A percentile compares a stretch with the other conserved stretches of the same genome.
Conservation (phyloP, 2,113 vertebrate genomes). For the Symphodus melops region DNA sequence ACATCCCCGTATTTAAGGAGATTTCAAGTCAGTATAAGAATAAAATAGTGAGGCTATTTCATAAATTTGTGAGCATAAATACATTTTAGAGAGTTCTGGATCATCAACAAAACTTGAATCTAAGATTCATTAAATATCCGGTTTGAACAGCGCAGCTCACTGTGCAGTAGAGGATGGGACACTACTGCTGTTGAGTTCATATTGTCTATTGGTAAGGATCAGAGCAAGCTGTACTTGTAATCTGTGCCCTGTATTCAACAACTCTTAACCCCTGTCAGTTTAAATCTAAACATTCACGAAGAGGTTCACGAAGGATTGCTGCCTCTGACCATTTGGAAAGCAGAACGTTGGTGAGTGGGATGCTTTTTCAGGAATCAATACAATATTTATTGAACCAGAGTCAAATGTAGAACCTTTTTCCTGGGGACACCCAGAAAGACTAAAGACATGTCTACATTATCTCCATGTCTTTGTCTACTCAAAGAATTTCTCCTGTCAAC, state of each 20-base stretch:
- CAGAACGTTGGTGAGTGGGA: background rate
- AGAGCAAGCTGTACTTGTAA: background rate
- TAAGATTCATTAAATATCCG: conserved; percentile 24
- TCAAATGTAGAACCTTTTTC: conserved; percentile 1
- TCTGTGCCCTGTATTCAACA: background rate
- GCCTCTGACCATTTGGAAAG: conserved; percentile 4
- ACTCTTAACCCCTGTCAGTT: background rate
- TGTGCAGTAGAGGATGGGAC: conserved; percentile 19
- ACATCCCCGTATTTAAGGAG: background rate
- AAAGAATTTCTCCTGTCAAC: conserved; percentile 62
- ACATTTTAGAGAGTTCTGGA: conserved; percentile 17
- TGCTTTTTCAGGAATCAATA: conserved; percentile 1
- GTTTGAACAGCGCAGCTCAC: background rate
- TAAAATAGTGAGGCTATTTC: conserved; percentile 19
- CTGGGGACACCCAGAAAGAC: conserved; percentile 37
- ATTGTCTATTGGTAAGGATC: background rate
- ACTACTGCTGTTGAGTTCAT: background rate
- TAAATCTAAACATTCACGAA: background rate
- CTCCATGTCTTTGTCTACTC: conserved; percentile 42
- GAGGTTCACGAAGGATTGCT: background rate
- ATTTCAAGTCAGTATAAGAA: conserved; percentile 1
- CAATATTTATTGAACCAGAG: conserved; percentile 14
- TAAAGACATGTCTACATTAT: conserved; percentile 21
- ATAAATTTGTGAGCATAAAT: conserved; percentile 29
- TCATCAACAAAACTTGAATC: conserved; percentile 18